phyloP scores from a whole-genome alignment of 1,140 invertebrate genomes.

The Drosophila neocordata region DNA sequence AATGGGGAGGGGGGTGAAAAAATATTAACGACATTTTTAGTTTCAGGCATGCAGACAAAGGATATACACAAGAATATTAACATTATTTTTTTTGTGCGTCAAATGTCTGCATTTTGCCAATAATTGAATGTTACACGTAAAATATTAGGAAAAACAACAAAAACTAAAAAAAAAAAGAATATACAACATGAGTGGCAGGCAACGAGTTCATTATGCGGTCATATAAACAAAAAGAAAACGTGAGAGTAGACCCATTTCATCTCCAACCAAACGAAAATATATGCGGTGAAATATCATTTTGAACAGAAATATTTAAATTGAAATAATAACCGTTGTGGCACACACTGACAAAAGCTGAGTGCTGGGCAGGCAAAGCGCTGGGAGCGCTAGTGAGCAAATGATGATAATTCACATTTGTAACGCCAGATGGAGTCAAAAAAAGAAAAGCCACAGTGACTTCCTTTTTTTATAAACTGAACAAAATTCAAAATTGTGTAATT shows the following conservation, averaged over 20 bases:
- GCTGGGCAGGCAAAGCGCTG: neutral
- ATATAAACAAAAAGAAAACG: conserved; percentile 9
- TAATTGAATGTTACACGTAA: conserved; percentile 73
- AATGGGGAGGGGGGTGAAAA: neutral
- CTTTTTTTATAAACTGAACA: too few species aligned
- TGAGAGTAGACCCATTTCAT: conserved; percentile 3
- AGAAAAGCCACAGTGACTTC: too few species aligned
- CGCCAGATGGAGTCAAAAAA: too few species aligned
- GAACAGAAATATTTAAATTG: neutral
- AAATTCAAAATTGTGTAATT: too few species aligned
- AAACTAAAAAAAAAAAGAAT: neutral
- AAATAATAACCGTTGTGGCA: neutral
- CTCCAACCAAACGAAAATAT: neutral
- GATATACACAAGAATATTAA: conserved; percentile 36
- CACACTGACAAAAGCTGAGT: neutral
- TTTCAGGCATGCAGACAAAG: conserved; percentile 34
- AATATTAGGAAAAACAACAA: conserved; percentile 46
- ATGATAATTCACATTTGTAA: too few species aligned
- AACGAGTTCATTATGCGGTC: conserved; percentile 21
- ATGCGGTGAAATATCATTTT: neutral
- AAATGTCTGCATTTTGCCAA: conserved; percentile 27
- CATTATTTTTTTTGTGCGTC: neutral
- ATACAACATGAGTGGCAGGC: conserved; percentile 3
- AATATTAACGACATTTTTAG: conserved; percentile 59
- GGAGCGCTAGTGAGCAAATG: neutral